Evolutionary conservation across 2,888 invertebrate species (phyloP), one percentile per base, ranked within the genome.

Genomic region (Altica lythri): DNA sequence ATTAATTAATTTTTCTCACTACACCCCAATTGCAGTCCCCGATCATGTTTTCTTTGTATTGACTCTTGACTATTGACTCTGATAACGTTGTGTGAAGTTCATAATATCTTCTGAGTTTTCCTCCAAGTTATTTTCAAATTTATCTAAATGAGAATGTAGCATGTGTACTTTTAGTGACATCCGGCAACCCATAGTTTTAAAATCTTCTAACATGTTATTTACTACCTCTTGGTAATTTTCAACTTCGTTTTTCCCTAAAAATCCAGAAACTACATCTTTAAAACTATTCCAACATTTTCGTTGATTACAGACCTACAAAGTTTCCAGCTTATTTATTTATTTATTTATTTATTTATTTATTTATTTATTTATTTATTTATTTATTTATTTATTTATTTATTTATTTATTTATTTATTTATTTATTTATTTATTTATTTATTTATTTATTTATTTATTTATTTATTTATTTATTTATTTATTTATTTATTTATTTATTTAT

Each of bases 101-200:
- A 62, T 61, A 13, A 69, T 54, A 40, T 69, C 66, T 45, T 68
- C 66, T 13, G 62, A 68, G 35, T 64, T 64, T 4, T 55, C 61
- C 35, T 65, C 66, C 60, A 68, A 61, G 40, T 65, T 67, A 18
- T 67, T 50, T 57, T 64, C 55, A 53, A 52, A 52, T 49, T 50
- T 65, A 66, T 68, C 64, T 17, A 70, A 52, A 54, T 70, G 65
- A 56, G 63, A 54, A 64, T 68, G 60, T 16, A 71, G 52, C 56
- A 69, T 63, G 60, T 70, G 65, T 4, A 71, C 27, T 63, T 69
- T 69, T 16, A 61, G 34, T 19, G 63, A 64, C 63, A 69, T 53
- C 58, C 62, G 60, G 62, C 62, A 53, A 30, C 53, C 61, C 52
- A 62, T 54, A 22, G 27, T 25, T 42, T 54, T 43, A 49, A 55